Evolutionary conservation across 2,113 vertebrate genomes (phyloP).

Genomic region (Syngnathus floridae): DNA sequence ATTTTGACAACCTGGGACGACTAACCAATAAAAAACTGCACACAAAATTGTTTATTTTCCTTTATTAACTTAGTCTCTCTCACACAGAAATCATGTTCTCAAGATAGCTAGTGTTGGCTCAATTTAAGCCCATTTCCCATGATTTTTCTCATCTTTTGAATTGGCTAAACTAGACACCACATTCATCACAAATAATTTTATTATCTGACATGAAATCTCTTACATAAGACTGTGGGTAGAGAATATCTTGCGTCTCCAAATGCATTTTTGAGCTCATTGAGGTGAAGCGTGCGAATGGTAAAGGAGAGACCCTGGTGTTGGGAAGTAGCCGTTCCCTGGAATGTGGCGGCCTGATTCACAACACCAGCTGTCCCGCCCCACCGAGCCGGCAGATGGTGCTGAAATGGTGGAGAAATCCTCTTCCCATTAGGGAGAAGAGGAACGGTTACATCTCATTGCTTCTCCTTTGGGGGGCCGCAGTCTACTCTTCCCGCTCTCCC

Average conservation of each 20-base stretch:
- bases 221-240: too few relatives aligned
- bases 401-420: conserved; percentile 9
- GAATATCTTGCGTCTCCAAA: neutral
- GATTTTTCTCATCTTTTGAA: too few relatives aligned
- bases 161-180: too few relatives aligned
- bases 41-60: too few relatives aligned
- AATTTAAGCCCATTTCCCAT: too few relatives aligned
- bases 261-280: neutral
- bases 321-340: conserved; percentile 92
- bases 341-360: conserved; percentile 97
- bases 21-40: too few relatives aligned
- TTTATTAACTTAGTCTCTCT: too few relatives aligned
- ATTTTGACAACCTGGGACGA: too few relatives aligned
- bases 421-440: conserved; percentile 22
- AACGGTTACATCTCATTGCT: conserved; percentile 47
- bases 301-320: conserved; percentile 91
- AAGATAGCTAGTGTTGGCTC: too few relatives aligned
- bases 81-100: too few relatives aligned
- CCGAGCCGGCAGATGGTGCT: conserved; percentile 62
- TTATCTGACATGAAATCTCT: too few relatives aligned
- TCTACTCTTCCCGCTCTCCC: conserved; percentile 32
- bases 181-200: too few relatives aligned
- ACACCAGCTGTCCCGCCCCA: conserved; percentile 93
- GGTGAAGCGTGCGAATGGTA: conserved; percentile 45
- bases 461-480: conserved; percentile 29